These are phyloP conservation scores for Sinosuthora webbiana DNA, from an alignment of 2,113 vertebrate species.

Conservation along the genomic window DNA sequence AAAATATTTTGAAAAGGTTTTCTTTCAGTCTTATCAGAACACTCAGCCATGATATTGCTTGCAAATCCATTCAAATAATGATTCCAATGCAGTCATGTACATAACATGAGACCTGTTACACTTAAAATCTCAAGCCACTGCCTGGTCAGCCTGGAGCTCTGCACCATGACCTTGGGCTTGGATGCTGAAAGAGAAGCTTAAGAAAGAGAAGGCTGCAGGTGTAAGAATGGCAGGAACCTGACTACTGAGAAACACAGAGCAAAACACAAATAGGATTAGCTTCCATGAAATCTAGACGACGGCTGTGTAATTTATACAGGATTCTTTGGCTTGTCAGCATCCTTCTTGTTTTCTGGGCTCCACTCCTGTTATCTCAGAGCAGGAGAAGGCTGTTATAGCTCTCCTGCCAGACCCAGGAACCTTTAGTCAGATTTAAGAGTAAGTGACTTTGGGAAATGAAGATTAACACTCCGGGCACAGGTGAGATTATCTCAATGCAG, in stretches of 20 bases:
- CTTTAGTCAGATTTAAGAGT: slow-evolving; percentile 15
- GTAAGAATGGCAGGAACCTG: neutral
- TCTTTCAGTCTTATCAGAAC: neutral
- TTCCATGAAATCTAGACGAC: neutral
- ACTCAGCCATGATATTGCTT: neutral
- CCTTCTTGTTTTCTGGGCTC: neutral
- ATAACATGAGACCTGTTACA: neutral
- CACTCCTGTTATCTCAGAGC: neutral
- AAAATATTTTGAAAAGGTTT: neutral
- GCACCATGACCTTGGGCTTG: neutral
- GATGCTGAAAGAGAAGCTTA: neutral
- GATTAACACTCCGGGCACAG: neutral
- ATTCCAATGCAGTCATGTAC: neutral
- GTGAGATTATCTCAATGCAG: slow-evolving; percentile 5
- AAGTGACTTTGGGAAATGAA: slow-evolving; percentile 13
- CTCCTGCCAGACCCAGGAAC: slow-evolving; percentile 1
- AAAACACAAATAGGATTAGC: slow-evolving; percentile 38
- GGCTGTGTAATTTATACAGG: slow-evolving; percentile 12
- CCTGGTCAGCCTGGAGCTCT: neutral
- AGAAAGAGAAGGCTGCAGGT: neutral
- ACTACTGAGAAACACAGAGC: neutral
- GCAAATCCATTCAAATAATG: slow-evolving; percentile 4
- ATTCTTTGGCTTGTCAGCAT: slow-evolving; percentile 6
- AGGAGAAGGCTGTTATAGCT: neutral
- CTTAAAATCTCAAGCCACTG: neutral